Percentiles rank a stretch among this genome's conserved stretches.
Conservation (phyloP, 2,113 vertebrate genomes). For the Plectropomus leopardus region DNA sequence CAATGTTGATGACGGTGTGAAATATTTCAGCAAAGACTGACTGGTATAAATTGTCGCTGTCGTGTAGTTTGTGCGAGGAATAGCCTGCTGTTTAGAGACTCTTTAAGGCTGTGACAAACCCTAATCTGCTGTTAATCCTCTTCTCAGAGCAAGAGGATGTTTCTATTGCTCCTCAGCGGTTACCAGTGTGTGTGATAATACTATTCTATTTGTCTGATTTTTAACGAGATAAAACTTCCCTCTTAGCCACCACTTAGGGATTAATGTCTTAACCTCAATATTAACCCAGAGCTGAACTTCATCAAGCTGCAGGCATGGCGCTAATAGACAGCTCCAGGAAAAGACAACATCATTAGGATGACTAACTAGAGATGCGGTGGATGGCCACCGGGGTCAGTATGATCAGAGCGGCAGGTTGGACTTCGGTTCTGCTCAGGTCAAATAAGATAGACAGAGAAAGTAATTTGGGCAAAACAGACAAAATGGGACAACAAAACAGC, state of each 20-base stretch:
- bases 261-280: slow-evolving; percentile 52
- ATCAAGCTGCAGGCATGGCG: slow-evolving; percentile 1
- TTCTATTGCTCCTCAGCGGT: slow-evolving; percentile 43
- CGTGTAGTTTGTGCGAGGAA: slow-evolving; percentile 36
- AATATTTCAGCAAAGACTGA: slow-evolving; percentile 37
- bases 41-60: slow-evolving; percentile 22
- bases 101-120: slow-evolving; percentile 64
- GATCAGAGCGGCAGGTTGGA: slow-evolving; percentile 19
- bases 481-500: slow-evolving; percentile 14
- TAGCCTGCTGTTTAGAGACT: slow-evolving; percentile 53
- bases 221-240: slow-evolving; percentile 57
- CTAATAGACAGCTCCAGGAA: slow-evolving; percentile 16
- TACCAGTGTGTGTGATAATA: slow-evolving; percentile 44
- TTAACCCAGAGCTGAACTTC: slow-evolving; percentile 28
- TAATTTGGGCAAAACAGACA: slow-evolving; percentile 30
- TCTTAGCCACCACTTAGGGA: slow-evolving; percentile 44
- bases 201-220: slow-evolving; percentile 53
- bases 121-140: slow-evolving; percentile 76
- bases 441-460: slow-evolving; percentile 35
- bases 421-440: slow-evolving; percentile 7
- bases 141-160: slow-evolving; percentile 58
- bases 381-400: neutral
- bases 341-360: slow-evolving; percentile 33
- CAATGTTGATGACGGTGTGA: slow-evolving; percentile 28
- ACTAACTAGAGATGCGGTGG: neutral